Conservation (phyloP, 1,140 invertebrate genomes). For the Trialeurodes vaporariorum region DNA sequence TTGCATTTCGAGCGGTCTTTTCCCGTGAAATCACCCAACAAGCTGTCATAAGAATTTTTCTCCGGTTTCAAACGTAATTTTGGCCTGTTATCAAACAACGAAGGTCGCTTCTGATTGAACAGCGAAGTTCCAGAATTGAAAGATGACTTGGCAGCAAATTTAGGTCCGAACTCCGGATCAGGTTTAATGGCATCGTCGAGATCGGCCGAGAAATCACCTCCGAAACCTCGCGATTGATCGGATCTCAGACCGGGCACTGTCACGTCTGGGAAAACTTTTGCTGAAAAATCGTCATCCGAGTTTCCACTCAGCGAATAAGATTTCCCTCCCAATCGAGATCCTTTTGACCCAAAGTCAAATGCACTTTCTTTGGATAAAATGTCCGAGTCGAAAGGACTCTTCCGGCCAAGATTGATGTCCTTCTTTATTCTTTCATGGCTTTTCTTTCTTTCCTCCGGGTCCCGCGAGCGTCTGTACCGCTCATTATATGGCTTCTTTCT, state of each 20-base stretch:
- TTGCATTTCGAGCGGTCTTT: slow-evolving; percentile 57
- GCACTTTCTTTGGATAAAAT: slow-evolving; percentile 12
- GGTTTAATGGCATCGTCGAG: background rate
- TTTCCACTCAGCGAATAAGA: background rate
- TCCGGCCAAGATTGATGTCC: background rate
- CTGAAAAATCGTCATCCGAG: slow-evolving; percentile 5
- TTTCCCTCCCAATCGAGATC: background rate
- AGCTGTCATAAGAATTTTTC: slow-evolving; percentile 31
- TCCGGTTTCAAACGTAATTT: slow-evolving; percentile 27
- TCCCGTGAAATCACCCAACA: slow-evolving; percentile 51
- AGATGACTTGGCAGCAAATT: background rate
- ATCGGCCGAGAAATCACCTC: slow-evolving; percentile 3
- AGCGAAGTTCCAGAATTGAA: background rate
- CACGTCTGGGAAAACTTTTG: slow-evolving; percentile 5
- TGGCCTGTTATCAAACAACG: slow-evolving; percentile 4
- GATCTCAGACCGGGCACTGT: slow-evolving; percentile 1
- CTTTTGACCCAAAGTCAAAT: background rate
- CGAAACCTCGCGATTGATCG: background rate
- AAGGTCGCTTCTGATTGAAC: background rate
- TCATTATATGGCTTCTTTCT: slow-evolving; percentile 2
- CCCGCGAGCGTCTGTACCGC: slow-evolving; percentile 9
- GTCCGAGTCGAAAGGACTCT: background rate
- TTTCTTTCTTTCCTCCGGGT: background rate
- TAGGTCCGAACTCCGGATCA: background rate
- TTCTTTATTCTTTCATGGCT: slow-evolving; percentile 8